Evolutionary conservation across 2,113 vertebrate genomes (phyloP).

Genomic region (Eublepharis macularius): DNA sequence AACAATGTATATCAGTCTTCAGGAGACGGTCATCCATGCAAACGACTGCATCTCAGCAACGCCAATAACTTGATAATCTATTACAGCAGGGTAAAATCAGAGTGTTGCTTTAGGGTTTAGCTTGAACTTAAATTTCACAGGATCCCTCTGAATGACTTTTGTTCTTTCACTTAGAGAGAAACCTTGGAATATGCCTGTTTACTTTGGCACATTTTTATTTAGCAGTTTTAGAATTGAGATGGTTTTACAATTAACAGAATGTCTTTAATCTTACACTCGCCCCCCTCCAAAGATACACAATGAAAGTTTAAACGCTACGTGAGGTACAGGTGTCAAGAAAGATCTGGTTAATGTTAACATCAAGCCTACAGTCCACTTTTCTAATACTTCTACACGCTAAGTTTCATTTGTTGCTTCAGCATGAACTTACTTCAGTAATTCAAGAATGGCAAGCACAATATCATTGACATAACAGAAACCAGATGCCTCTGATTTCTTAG

Average conservation of each 20-base stretch:
- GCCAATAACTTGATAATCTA: background rate
- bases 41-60: background rate
- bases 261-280: background rate
- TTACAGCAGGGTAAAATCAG: background rate
- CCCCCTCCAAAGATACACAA: too few species aligned
- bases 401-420: background rate
- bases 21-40: background rate
- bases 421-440: constrained; percentile 84
- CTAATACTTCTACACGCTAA: background rate
- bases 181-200: background rate
- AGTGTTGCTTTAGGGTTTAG: background rate
- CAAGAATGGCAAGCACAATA: constrained; percentile 86
- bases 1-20: background rate
- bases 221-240: background rate
- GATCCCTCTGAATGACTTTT: background rate
- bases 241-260: background rate
- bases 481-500: constrained; percentile 85
- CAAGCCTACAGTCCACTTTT: background rate
- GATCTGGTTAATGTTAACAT: background rate
- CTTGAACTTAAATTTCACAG: too few species aligned
- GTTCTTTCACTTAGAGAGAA: background rate
- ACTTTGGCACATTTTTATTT: background rate
- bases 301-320: too few species aligned
- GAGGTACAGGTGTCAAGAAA: too few species aligned
- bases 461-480: constrained; percentile 88